Base-by-base conservation (phyloP, 35 echinoderm and acorn worm species). In the Heliocidaris erythrogramma region DNA sequence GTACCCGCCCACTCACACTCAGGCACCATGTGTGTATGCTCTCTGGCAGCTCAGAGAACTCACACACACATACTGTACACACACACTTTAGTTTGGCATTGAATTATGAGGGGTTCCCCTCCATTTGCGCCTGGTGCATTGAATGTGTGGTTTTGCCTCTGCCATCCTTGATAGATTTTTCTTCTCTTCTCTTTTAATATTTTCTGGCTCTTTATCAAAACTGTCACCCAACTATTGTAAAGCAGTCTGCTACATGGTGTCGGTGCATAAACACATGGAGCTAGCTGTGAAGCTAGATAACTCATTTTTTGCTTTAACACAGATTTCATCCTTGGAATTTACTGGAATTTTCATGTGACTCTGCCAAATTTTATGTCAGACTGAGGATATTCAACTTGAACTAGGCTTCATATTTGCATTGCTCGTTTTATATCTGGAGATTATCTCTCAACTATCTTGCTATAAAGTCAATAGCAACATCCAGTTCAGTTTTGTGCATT, bases 161-260 rank as follows among this genome's bases (percentile, higher is more conserved):
- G 18, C 27, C n/a, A 78, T n/a, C 65, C 27, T 78, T 78, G 65
- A 24, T 5, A 78, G 65, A 78, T 78, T 27, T 27, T 78, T 78
- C 65, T 78, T 78, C 65, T 78, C 65, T n/a, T 78, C 65, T 78
- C 65, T 78, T 78, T 78, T 78, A 78, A n/a, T 8, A 6, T 78
- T 78, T 78, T 78, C 65, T 78, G 65, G 65, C 65, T 78, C 65
- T 78, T 78, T 78, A 78, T 78, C 65, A 78, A 78, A 60, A 78
- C 65, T 78, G 65, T 78, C 65, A 78, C 65, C 65, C 65, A 78
- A 24, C 65, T 78, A 78, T 78, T 78, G 65, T 78, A 78, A 78
- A 78, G 18, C 65, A 78, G 65, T 78, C 65, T 78, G 17, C 21
- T 78, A 21, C 17, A 11, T 78, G 65, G 65, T 78, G 65, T 78